Base-by-base conservation (phyloP, 2,888 invertebrate species). In the Spatulosminthurus flaviceps region DNA sequence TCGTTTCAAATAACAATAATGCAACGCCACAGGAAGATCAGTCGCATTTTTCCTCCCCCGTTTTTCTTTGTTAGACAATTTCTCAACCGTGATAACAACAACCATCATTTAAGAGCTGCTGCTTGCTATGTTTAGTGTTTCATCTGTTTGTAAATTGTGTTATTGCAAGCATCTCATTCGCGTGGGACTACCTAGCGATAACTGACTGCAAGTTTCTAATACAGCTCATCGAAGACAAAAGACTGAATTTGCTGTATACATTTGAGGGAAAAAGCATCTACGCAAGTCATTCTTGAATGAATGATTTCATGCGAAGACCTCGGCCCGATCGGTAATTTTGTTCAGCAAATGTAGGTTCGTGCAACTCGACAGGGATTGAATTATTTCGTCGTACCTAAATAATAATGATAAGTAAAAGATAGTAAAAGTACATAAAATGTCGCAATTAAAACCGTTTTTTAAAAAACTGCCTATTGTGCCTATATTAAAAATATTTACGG, bases 21-120 rank as follows among this genome's bases (percentile, higher is more conserved):
- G 67, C 76, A 76, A 76, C 76, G 76, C 42, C 76, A 76, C 76
- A 66, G 76, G 76, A 66, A 76, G 76, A 76, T 22, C 67, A 76
- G 76, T 66, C 66, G 34, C 29, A 71, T 71, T 22, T 42, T 42
- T 72, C 24, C 22, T 70, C 19, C 28, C 19, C 19, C n/a, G 1
- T 41, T 9, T 41, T 41, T 9, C 13, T 51, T 51, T 51, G 51
- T 19, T n/a, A 51, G 51, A 51, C n/a, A 19, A 51, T 51, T 51
- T 51, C 51, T 51, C 51, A 51, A 5, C n/a, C 51, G 51, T n/a
- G 51, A n/a, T 19, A 51, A 51, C 51, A 51, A 51, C 51, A 13
- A 51, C 51, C n/a, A 51, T 51, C 16, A 19, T 19, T 11, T 51
- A n/a, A 19, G 1, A 51, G 51, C 51, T 51, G 51, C 51, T 34